Conservation (phyloP, 2,797 vertebrate genomes). For the Hybognathus amarus region DNA sequence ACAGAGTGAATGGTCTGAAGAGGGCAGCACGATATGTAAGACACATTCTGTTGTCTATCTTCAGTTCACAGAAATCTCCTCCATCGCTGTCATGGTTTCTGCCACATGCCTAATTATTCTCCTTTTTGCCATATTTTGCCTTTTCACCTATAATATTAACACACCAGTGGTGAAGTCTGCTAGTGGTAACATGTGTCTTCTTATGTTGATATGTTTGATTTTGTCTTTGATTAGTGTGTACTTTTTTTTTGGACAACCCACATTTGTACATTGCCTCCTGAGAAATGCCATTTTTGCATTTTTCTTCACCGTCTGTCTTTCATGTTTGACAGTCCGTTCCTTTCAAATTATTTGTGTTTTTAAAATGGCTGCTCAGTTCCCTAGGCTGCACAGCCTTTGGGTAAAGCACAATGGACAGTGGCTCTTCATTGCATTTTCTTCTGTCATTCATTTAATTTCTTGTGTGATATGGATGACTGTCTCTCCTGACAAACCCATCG, state of each 20-base stretch:
- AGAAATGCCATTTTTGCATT: slow-evolving; percentile 70
- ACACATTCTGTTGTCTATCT: slow-evolving; percentile 73
- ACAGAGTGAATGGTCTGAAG: slow-evolving; percentile 76
- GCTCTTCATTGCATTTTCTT: slow-evolving; percentile 70
- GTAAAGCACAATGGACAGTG: slow-evolving; percentile 76
- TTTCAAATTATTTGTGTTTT: slow-evolving; percentile 88
- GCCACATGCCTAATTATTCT: slow-evolving; percentile 69
- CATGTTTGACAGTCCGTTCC: slow-evolving; percentile 81
- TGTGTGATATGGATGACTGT: slow-evolving; percentile 58
- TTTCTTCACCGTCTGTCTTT: slow-evolving; percentile 78
- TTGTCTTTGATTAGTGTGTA: slow-evolving; percentile 73
- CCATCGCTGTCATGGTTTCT: slow-evolving; percentile 67
- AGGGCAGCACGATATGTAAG: slow-evolving; percentile 75
- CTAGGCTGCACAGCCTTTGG: slow-evolving; percentile 76
- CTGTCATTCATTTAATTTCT: slow-evolving; percentile 67
- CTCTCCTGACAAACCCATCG: slow-evolving; percentile 62
- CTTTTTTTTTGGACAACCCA: slow-evolving; percentile 79
- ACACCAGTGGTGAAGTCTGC: slow-evolving; percentile 86
- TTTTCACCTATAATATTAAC: slow-evolving; percentile 77
- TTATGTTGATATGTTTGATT: slow-evolving; percentile 80
- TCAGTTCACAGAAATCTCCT: slow-evolving; percentile 66
- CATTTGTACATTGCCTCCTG: slow-evolving; percentile 67
- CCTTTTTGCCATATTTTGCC: slow-evolving; percentile 58
- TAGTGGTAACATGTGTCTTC: slow-evolving; percentile 82
- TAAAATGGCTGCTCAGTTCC: slow-evolving; percentile 80